Evolutionary conservation across 2,113 vertebrate species (phyloP), one percentile per base, ranked within the genome.

Genomic region (Coreoperca whiteheadi): DNA sequence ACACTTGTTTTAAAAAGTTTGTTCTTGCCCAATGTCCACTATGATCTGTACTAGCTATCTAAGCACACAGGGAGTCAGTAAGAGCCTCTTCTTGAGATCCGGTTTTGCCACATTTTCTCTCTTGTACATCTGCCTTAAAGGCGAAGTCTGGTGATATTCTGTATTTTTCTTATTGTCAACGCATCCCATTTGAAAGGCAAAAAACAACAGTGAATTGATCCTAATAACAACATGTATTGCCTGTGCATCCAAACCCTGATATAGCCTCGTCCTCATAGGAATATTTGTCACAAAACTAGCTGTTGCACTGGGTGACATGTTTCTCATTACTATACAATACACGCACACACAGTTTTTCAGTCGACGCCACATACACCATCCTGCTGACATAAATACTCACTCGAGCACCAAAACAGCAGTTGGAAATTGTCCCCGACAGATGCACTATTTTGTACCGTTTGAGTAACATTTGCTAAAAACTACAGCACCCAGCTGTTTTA

Each of bases 21-120:
- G 23, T 28, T 70, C 56, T 21, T 18, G 34, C 28, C 4, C 51
- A 57, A 14, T 60, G 60, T 74, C 63, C 23, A 15, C 61, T 54
- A n/a, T 41, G 60, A 57, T 70, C 21, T 66, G 2, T 1, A 7
- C 82, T 34, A 11, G 39, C 82, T 82, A 66, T 72, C 4, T 39
- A 57, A 83, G 73, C 60, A 1, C 28, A 37, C 25, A 57, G 28
- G 9, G 23, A 68, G 41, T 41, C 41, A 41, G 39, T 11, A 41
- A 41, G 41, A 41, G 41, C 46, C 46, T 32, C 1, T n/a, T 69
- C 51, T n/a, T 34, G 23, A 23, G 1, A 37, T 21, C 32, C 37
- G 11, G 21, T 53, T 20, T 1, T 37, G 67, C 12, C 67, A 37
- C 37, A 14, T 71, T 71, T 34, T 28, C 23, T 20, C 21, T 25